A percentile compares a stretch with the other conserved stretches of the same genome.
Evolutionary conservation across 2,888 invertebrate genomes (phyloP).

Genomic region (Malacosoma neustria): DNA sequence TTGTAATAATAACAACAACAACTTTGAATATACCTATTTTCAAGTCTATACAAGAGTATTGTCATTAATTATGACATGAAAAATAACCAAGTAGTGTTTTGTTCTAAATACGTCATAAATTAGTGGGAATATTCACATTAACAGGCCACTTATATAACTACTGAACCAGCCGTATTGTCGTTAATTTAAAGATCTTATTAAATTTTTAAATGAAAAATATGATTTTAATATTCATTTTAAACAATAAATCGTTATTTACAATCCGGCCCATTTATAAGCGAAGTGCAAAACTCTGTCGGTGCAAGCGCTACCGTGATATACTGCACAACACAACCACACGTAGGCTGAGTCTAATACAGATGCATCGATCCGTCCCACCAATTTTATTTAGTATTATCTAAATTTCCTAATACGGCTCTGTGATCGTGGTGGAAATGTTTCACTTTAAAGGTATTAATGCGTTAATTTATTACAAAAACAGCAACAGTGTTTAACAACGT

Average conservation of each 20-base stretch:
- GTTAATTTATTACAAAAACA: neutral
- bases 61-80: too few relatives aligned
- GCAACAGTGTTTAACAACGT: neutral
- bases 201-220: too few relatives aligned
- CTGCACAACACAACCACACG: constrained; percentile 37
- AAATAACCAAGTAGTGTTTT: too few relatives aligned
- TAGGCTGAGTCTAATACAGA: constrained; percentile 32
- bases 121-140: too few relatives aligned
- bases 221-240: too few relatives aligned
- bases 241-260: constrained; percentile 6
- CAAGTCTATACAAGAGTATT: too few relatives aligned
- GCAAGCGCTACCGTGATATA: constrained; percentile 43
- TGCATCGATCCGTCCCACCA: neutral
- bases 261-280: constrained; percentile 31
- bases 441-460: neutral
- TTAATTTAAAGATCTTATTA: too few relatives aligned
- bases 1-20: too few relatives aligned
- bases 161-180: too few relatives aligned
- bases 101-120: too few relatives aligned
- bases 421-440: neutral
- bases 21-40: too few relatives aligned
- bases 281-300: constrained; percentile 66
- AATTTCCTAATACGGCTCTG: neutral
- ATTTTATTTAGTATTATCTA: neutral
- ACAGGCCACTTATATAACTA: too few relatives aligned